Base-by-base conservation (phyloP, 1,140 invertebrate genomes). In the Oryzaephilus surinamensis region DNA sequence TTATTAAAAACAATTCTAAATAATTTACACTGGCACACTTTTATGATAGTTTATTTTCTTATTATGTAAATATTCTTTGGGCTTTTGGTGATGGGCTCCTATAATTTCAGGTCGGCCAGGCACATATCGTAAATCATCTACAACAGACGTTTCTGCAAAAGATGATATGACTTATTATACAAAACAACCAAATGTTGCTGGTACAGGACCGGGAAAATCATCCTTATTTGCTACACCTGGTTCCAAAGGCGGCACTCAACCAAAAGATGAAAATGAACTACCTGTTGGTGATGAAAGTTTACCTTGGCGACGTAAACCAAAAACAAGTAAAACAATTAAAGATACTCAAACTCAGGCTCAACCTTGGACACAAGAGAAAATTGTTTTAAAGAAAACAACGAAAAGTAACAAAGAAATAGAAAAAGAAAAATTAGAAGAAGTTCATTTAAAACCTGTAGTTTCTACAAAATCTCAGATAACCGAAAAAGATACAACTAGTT, bases 281-380 rank as follows among this genome's bases (percentile, higher is more conserved):
- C 66, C 67, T 16, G 14, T 62, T 45, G 68, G 64, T 24, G 71
- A 74, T 51, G 69, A 72, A 50, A 59, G 62, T 5, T 46, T 74
- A 38, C 62, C 67, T 7, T 74, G 72, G 72, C 53, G 70, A 43
- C 37, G 39, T 37, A 29, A 19, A 30, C 6, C 13, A 24, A 31
- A 37, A 37, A 6, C 28, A n/a, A n/a, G n/a, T 41, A 33, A 29
- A 21, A 7, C 7, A 34, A 26, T 21, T 24, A 32, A 39, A 30
- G 29, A 30, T 10, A 15, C 2, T 27, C 45, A 45, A 52, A 47
- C 41, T 32, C 37, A 40, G 17, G 36, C 42, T 35, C 43, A 45
- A 33, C 62, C 64, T 8, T 67, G 65, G 64, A 65, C 57, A 10
- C 52, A 64, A 30, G 56, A 66, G 49, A 55, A 54, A 46, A 52